Conservation (phyloP, 2,113 vertebrate species). For the Genyomyrus donnyi region DNA sequence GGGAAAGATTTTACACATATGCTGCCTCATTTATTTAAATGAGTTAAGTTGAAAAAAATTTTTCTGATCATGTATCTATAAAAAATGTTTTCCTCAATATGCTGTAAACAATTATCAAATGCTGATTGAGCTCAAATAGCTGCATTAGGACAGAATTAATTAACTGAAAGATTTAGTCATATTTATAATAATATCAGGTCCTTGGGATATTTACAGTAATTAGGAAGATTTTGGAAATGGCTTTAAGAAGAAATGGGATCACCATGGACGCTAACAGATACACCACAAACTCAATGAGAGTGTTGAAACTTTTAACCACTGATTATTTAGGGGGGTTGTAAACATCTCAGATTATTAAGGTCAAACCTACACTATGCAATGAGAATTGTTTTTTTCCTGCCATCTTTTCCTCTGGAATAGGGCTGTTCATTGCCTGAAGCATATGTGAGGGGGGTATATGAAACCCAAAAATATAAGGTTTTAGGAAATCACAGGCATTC, state of each 20-base stretch:
- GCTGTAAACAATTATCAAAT: conserved; percentile 1
- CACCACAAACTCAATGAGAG: neutral
- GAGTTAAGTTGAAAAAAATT: neutral
- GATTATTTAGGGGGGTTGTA: neutral
- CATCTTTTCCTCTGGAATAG: neutral
- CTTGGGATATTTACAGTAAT: neutral
- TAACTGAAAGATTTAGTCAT: neutral
- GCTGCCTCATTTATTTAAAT: neutral
- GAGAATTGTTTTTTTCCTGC: neutral
- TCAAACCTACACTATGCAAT: neutral
- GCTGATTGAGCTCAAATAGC: neutral
- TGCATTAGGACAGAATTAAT: neutral
- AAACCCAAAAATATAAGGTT: neutral
- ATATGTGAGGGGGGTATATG: neutral
- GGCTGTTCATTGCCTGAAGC: neutral
- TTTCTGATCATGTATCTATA: neutral
- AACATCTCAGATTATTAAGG: neutral
- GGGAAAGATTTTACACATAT: neutral
- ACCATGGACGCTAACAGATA: neutral
- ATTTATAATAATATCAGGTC: neutral
- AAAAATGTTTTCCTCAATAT: neutral
- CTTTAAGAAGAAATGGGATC: neutral
- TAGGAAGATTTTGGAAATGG: neutral
- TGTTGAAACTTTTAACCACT: neutral
- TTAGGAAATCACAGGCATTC: neutral